Conservation (phyloP, 2,113 vertebrate genomes). For the Malurus elegans region DNA sequence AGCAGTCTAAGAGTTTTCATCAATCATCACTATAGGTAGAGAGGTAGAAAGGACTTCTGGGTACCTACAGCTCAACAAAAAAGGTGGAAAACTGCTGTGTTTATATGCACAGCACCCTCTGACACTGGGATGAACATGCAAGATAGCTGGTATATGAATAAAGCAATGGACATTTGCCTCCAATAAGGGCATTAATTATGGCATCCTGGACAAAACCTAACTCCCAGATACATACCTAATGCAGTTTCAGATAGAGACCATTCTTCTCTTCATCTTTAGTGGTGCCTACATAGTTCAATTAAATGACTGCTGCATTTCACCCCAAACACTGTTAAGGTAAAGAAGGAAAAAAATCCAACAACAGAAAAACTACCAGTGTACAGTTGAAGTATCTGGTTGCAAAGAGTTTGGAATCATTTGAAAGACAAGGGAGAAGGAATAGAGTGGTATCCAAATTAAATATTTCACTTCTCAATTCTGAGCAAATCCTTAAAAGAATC, state of each 20-base stretch:
- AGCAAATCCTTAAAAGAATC: background rate
- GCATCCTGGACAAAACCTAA: background rate
- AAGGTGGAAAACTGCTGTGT: background rate
- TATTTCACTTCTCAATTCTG: background rate
- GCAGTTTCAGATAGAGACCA: background rate
- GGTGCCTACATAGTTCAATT: background rate
- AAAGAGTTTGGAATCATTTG: background rate
- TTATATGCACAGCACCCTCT: background rate
- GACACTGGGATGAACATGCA: background rate
- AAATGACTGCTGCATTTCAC: background rate
- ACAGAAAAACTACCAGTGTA: background rate
- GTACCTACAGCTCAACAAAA: background rate
- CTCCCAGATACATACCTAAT: background rate
- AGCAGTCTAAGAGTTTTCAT: background rate
- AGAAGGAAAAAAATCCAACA: background rate
- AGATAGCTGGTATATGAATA: background rate
- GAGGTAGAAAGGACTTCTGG: background rate
- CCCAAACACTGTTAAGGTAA: background rate
- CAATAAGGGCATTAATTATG: background rate
- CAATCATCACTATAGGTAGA: background rate
- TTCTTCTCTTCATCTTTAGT: background rate
- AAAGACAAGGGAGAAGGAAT: background rate
- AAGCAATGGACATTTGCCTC: background rate
- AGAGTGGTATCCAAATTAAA: background rate
- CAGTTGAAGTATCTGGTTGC: background rate